These are phyloP conservation scores for Melanophora roralis DNA, from an alignment of 2,888 invertebrate genomes.

Conservation along the genomic window DNA sequence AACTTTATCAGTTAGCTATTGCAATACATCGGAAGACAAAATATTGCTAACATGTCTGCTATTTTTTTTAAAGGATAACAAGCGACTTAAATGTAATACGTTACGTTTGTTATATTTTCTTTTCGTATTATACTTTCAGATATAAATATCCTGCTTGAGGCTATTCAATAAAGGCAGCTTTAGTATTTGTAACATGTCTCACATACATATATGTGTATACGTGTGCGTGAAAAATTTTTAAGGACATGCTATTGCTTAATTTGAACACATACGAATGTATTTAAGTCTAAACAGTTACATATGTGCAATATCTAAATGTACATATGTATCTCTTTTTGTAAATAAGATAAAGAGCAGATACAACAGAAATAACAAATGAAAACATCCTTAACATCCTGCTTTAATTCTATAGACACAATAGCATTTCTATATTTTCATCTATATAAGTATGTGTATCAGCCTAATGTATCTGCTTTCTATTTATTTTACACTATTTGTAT, in stretches of 20 bases:
- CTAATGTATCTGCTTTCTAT: slow-evolving; percentile 28
- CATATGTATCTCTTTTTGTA: slow-evolving; percentile 32
- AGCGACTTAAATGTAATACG: slow-evolving; percentile 55
- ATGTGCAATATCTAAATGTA: background rate
- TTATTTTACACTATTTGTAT: slow-evolving; percentile 39
- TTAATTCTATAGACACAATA: slow-evolving; percentile 50
- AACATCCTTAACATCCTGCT: slow-evolving; percentile 39
- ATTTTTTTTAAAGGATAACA: slow-evolving; percentile 57
- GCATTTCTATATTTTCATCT: slow-evolving; percentile 46
- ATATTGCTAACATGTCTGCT: slow-evolving; percentile 45
- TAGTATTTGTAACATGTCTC: slow-evolving; percentile 34
- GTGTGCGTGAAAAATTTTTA: slow-evolving; percentile 15
- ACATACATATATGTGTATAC: background rate
- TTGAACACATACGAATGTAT: slow-evolving; percentile 4
- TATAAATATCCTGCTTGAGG: slow-evolving; percentile 55
- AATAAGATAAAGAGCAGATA: slow-evolving; percentile 44
- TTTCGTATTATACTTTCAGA: background rate
- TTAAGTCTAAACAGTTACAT: background rate
- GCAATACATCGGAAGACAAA: no score
- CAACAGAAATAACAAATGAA: slow-evolving; percentile 31
- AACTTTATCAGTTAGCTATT: background rate
- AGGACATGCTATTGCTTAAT: slow-evolving; percentile 57
- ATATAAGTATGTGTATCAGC: slow-evolving; percentile 36
- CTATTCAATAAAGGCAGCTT: slow-evolving; percentile 39
- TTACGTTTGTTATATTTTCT: background rate